phyloP scores from a whole-genome alignment of 2,888 invertebrate genomes.

The Acheta domesticus region DNA sequence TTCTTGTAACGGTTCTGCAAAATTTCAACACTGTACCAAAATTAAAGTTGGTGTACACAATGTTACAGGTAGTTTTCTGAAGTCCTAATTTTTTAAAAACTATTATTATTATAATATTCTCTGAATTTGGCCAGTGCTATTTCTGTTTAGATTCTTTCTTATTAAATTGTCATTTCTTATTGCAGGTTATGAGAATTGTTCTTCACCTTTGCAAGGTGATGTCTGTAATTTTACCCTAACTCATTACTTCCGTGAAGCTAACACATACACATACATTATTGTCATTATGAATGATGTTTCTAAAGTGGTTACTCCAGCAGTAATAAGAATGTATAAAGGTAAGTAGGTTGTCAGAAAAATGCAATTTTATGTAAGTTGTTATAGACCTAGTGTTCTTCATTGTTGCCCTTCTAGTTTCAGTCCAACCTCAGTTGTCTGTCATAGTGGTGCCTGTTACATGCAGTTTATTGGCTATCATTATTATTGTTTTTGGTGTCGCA shows the following conservation, averaged over 20 bases:
- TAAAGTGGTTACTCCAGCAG: conserved; percentile 63
- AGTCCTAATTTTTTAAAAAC: background rate
- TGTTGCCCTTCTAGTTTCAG: conserved; percentile 57
- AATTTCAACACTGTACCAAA: conserved; percentile 67
- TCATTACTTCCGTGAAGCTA: conserved; percentile 67
- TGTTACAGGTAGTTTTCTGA: conserved; percentile 41
- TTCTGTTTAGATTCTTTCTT: background rate
- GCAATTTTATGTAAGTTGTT: too few relatives aligned
- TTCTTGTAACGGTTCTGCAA: conserved; percentile 70
- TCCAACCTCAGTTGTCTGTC: conserved; percentile 79
- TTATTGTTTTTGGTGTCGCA: conserved; percentile 82
- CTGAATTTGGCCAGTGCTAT: background rate
- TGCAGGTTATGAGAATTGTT: conserved; percentile 60
- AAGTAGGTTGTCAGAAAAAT: conserved; percentile 39
- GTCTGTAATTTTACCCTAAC: conserved; percentile 61
- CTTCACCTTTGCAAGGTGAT: conserved; percentile 40
- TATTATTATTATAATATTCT: too few relatives aligned
- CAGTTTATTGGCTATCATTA: conserved; percentile 73
- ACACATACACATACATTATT: conserved; percentile 72
- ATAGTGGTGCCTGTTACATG: conserved; percentile 84
- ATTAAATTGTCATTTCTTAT: background rate
- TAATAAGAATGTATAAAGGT: conserved; percentile 84
- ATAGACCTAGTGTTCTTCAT: too few relatives aligned
- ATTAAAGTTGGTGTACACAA: conserved; percentile 57
- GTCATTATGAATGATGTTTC: conserved; percentile 75